Evolutionary conservation across 2,113 vertebrate genomes (phyloP).

Genomic region (Neolamprologus cancellatus): DNA sequence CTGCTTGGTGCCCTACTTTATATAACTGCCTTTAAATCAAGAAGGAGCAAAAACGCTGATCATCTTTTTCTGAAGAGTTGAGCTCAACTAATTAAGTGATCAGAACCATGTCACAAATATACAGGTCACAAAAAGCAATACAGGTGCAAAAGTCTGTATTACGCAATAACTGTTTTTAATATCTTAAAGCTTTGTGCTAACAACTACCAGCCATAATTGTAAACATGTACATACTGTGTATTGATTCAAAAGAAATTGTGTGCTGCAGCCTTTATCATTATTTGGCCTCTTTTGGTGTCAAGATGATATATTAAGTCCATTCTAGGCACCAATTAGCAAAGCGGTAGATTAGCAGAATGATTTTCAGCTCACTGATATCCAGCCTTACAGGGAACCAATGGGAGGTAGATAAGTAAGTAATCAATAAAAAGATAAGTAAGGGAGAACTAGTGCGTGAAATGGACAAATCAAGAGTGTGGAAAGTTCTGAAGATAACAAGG

Average conservation of each 20-base stretch:
- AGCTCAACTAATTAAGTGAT: not conserved
- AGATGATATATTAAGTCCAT: not conserved
- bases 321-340: not conserved
- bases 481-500: not conserved
- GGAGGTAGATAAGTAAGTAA: not conserved
- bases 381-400: not conserved
- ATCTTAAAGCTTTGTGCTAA: not conserved
- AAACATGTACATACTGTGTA: not conserved
- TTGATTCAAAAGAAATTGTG: not conserved
- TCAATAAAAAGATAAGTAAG: not conserved
- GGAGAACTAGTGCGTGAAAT: not conserved
- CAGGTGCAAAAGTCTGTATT: not conserved
- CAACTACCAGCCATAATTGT: not conserved
- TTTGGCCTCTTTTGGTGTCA: not conserved
- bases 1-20: conserved; percentile 64
- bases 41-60: not conserved
- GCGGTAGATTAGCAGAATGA: not conserved
- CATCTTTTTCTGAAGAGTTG: not conserved
- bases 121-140: not conserved
- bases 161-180: not conserved
- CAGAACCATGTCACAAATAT: not conserved
- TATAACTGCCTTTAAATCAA: conserved; percentile 33
- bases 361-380: not conserved
- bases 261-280: not conserved
- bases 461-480: not conserved